Conservation (phyloP, 2,113 vertebrate species). For the Oreochromis aureus region DNA sequence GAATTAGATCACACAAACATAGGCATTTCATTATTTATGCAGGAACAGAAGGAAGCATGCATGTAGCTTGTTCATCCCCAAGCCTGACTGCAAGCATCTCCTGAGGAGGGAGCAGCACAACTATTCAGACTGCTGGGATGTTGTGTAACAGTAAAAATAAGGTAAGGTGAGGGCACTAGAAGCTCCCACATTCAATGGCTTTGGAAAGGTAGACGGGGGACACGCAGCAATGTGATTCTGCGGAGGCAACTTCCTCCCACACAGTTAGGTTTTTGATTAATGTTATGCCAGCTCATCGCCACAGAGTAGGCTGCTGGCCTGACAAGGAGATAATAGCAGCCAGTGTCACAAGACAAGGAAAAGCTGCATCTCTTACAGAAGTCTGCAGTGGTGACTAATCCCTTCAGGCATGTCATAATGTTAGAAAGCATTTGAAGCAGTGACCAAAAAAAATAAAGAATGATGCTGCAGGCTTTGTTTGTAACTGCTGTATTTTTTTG, state of each 20-base stretch:
- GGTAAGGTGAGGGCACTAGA: background rate
- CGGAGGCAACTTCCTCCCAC: slow-evolving; percentile 51
- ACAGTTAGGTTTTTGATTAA: slow-evolving; percentile 37
- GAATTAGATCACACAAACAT: background rate
- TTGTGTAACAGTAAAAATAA: slow-evolving; percentile 22
- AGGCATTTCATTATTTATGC: background rate
- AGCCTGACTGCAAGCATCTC: background rate
- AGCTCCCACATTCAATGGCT: slow-evolving; percentile 22
- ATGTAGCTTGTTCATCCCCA: background rate
- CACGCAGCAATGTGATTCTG: slow-evolving; percentile 7
- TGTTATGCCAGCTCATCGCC: slow-evolving; percentile 44
- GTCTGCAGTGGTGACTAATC: slow-evolving; percentile 16
- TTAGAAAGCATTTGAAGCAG: background rate
- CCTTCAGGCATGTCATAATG: background rate
- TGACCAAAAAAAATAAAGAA: background rate
- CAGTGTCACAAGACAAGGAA: slow-evolving; percentile 11
- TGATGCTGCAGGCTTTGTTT: background rate
- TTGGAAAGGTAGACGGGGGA: slow-evolving; percentile 10
- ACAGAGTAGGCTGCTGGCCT: slow-evolving; percentile 29
- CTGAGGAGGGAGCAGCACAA: background rate
- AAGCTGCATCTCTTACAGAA: background rate
- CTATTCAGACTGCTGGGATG: background rate
- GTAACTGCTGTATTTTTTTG: background rate
- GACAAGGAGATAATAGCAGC: slow-evolving; percentile 50
- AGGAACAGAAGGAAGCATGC: background rate